Conservation (phyloP, 1,140 invertebrate genomes). For the Drosophila chauvacae region DNA sequence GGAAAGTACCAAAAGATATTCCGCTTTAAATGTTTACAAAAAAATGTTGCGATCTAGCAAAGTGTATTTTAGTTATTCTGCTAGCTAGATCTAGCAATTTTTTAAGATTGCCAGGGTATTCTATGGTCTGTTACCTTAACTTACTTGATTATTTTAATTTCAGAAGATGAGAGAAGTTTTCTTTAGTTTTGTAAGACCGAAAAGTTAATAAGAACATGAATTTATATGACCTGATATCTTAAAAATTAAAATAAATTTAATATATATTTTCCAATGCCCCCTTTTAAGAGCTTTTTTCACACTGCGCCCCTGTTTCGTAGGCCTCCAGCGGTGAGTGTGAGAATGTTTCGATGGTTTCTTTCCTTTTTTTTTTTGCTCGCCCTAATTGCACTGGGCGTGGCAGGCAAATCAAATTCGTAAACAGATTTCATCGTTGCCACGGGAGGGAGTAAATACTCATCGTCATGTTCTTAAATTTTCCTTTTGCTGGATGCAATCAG, state of each 20-base stretch:
- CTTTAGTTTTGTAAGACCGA: too few species aligned
- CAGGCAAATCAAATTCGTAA: conserved; percentile 61
- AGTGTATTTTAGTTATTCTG: too few species aligned
- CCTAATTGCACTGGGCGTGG: conserved; percentile 59
- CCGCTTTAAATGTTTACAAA: too few species aligned
- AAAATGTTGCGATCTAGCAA: too few species aligned
- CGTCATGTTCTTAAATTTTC: conserved; percentile 31
- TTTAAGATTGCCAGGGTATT: neutral
- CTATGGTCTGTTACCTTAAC: neutral
- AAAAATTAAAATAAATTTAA: too few species aligned
- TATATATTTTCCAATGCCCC: neutral
- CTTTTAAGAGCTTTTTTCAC: neutral
- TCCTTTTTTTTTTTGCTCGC: conserved; percentile 15
- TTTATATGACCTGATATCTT: neutral
- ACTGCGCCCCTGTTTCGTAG: conserved; percentile 17
- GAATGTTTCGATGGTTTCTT: conserved; percentile 40
- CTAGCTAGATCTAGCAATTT: neutral
- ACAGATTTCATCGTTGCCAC: conserved; percentile 55
- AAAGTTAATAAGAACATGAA: neutral
- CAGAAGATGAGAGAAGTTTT: too few species aligned
- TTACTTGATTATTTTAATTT: neutral
- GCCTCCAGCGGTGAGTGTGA: conserved; percentile 27
- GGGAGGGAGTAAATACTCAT: conserved; percentile 19
- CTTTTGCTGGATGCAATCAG: conserved; percentile 37
- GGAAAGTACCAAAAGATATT: too few species aligned